These are phyloP conservation scores for Portunus trituberculatus DNA, from an alignment of 1,140 invertebrate genomes.

Conservation along the genomic window DNA sequence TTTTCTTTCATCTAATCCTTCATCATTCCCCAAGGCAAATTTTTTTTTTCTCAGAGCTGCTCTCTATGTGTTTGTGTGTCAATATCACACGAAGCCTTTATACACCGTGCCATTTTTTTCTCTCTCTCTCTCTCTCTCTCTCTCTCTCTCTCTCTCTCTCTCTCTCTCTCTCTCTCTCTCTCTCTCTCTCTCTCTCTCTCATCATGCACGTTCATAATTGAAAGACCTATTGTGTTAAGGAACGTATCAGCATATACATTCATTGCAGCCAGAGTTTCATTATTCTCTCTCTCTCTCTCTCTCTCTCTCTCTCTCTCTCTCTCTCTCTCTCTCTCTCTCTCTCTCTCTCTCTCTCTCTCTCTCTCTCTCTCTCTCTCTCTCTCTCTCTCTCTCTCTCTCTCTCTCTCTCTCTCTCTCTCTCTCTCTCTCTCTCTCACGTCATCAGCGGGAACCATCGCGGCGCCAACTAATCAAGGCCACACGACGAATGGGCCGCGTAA, in stretches of 20 bases:
- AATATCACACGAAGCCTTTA: too few relatives aligned
- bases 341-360: conserved; percentile 35
- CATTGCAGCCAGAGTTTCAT: not conserved
- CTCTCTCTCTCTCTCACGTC: conserved; percentile 28
- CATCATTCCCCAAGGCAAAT: too few relatives aligned
- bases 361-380: conserved; percentile 33
- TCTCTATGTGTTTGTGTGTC: too few relatives aligned
- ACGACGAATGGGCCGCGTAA: not conserved
- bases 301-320: conserved; percentile 1
- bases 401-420: conserved; percentile 46
- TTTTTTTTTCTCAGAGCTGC: too few relatives aligned
- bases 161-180: not conserved
- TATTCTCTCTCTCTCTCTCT: conserved; percentile 17
- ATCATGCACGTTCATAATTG: too few relatives aligned
- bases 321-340: conserved; percentile 8
- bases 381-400: conserved; percentile 40
- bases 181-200: too few relatives aligned
- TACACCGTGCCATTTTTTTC: too few relatives aligned
- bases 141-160: not conserved
- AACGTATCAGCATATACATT: not conserved
- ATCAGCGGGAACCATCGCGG: not conserved
- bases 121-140: not conserved
- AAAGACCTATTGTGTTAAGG: too few relatives aligned
- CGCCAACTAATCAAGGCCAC: not conserved
- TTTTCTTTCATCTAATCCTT: too few relatives aligned